Evolutionary conservation across 2,113 vertebrate genomes (phyloP).

Genomic region (Choloepus hoffmanni): DNA sequence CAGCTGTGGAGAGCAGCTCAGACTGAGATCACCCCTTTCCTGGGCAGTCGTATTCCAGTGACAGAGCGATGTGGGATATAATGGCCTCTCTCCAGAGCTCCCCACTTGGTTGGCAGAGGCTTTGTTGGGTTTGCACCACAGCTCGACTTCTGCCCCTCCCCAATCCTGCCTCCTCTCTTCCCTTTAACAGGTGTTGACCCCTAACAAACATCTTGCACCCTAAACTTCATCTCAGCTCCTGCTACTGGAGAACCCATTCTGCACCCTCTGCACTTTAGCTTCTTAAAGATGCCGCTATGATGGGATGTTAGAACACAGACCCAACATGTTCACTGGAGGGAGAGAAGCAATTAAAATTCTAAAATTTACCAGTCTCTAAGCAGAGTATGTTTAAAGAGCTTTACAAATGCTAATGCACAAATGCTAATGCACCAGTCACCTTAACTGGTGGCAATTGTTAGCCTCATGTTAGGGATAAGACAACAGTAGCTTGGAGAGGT

Average conservation of each 20-base stretch:
- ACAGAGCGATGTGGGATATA: fast-evolving
- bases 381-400: neutral
- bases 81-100: neutral
- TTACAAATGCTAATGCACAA: neutral
- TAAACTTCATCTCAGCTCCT: neutral
- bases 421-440: neutral
- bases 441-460: neutral
- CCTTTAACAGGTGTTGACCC: neutral
- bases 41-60: no score
- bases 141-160: neutral
- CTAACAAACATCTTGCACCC: neutral
- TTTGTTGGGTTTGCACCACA: neutral
- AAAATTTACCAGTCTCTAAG: neutral
- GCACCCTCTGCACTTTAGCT: neutral
- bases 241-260: neutral
- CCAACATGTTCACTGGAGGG: neutral
- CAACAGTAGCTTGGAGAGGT: neutral
- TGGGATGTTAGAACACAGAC: neutral
- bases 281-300: neutral
- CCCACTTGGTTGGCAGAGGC: neutral
- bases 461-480: neutral
- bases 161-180: neutral
- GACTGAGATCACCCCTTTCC: neutral
- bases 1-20: neutral
- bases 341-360: neutral